Evolutionary conservation across 2,797 vertebrate species (phyloP), one percentile per base, ranked within the genome.

Genomic region (Cossypha caffra): DNA sequence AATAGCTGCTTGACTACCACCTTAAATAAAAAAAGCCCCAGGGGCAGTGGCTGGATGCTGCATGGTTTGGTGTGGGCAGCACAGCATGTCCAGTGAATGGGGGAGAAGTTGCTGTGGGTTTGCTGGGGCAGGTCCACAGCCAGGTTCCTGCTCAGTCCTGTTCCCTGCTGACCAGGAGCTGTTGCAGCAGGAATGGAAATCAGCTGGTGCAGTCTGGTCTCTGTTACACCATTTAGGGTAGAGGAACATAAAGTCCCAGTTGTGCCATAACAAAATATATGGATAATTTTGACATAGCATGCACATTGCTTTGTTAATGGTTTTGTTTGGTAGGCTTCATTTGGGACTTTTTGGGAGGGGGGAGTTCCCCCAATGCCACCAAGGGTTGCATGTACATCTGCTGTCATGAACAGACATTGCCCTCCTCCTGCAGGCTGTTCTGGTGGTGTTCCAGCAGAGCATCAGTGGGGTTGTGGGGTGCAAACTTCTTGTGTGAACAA

Each of bases 21-120:
- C 28, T 47, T 54, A 42, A 18, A 50, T 2, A 72, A 47, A 16
- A 76, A 23, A 74, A 51, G 11, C 31, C 29, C 6, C 29, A 1
- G 2, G 52, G 28, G 10, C 3, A 21, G 38, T 28, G 42, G 6
- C 31, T 91, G 42, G 13, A 3, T n/a, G 29, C 71, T 82, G 25
- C 42, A 13, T 1, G 2, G 55, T 23, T 73, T 0, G 0, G 9
- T 1, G 1, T 66, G 47, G 58, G 45, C 50, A 51, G n/a, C 47
- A 38, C 31, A 73, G 66, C 19, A 4, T 6, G 15, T 40, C 72
- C 17, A 11, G 17, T 59, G 43, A 50, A 52, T 33, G 51, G 21
- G 5, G 25, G 37, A 82, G 75, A 73, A 57, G 54, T 16, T 85
- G 42, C 50, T 55, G 42, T 38, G 18, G 10, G 24, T 51, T 63